These are phyloP conservation scores for Sebastes kiyomatsui DNA, from an alignment of 2,797 vertebrate genomes.

Conservation along the genomic window DNA sequence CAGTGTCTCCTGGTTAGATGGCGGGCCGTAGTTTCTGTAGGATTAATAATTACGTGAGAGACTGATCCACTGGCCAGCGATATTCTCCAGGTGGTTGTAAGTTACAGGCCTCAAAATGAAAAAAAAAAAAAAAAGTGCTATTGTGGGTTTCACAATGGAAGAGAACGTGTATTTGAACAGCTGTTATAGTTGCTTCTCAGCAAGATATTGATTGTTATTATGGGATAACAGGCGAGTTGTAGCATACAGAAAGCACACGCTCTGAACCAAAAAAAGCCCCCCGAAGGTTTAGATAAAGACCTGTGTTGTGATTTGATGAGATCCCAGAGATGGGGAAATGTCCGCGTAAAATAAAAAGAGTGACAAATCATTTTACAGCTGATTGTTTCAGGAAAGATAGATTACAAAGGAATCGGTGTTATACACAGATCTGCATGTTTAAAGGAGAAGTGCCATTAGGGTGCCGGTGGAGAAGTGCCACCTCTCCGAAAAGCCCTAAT, in stretches of 20 bases:
- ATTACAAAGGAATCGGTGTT: slow-evolving; percentile 24
- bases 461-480: slow-evolving; percentile 66
- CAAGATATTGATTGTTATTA: slow-evolving; percentile 67
- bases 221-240: slow-evolving; percentile 51
- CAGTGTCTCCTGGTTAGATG: slow-evolving; percentile 48
- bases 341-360: slow-evolving; percentile 42
- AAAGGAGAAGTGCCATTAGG: slow-evolving; percentile 73
- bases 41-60: slow-evolving; percentile 78
- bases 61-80: slow-evolving; percentile 60
- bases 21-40: slow-evolving; percentile 62
- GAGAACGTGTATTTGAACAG: slow-evolving; percentile 80
- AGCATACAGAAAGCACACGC: slow-evolving; percentile 44
- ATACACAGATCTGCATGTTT: slow-evolving; percentile 50
- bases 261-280: slow-evolving; percentile 12
- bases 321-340: slow-evolving; percentile 41
- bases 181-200: slow-evolving; percentile 73
- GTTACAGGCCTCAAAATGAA: slow-evolving; percentile 69
- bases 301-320: slow-evolving; percentile 52
- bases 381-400: slow-evolving; percentile 35
- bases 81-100: slow-evolving; percentile 77
- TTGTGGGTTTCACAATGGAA: slow-evolving; percentile 72
- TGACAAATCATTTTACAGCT: slow-evolving; percentile 53
- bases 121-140: slow-evolving; percentile 61
- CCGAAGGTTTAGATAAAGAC: slow-evolving; percentile 45
- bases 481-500: slow-evolving; percentile 70